Base-by-base conservation (phyloP, 2,113 vertebrate species). In the Esox niger region DNA sequence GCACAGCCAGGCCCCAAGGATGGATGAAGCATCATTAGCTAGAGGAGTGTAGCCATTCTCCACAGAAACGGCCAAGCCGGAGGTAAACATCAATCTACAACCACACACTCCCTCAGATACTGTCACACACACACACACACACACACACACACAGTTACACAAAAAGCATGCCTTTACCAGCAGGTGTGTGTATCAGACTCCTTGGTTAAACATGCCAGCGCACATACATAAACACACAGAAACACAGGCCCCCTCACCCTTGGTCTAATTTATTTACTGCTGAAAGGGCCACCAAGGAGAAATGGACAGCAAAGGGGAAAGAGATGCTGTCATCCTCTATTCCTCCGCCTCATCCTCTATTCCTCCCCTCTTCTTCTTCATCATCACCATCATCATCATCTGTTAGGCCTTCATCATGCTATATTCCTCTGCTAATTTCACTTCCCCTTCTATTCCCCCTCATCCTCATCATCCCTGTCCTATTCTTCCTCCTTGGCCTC, bases 21-120 rank as follows among this genome's bases (percentile, higher is more conserved):
- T 95, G 94, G 95, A 98, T 95, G 95, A 92, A 93, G 89, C 94
- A 93, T 96, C 93, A 93, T 95, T 95, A 94, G 92, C 91, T 86
- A 91, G 91, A 93, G 83, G 83, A 90, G 92, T 88, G 89, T 79
- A 92, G 92, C 91, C 90, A 75, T 93, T 95, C 93, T 93, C 87
- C 88, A 89, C 92, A 91, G 91, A 95, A 96, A 94, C 79, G 89
- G 91, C 92, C 85, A 91, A 89, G 86, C 82, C 83, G 90, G 91
- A 90, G 90, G 90, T 91, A 92, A 90, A 87, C 93, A 97, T 97
- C 95, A 93, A 97, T 98, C 95, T 95, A 90, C 75, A 70, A 64
- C 79, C 75, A 74, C 72, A 81, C 58, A 75, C 88, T 92, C 86
- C 89, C 88, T 77, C 86, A 87, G 93, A 95, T 93, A 92, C 88